Evolutionary conservation across 2,113 vertebrate genomes (phyloP).

Genomic region (Tetrao urogallus): DNA sequence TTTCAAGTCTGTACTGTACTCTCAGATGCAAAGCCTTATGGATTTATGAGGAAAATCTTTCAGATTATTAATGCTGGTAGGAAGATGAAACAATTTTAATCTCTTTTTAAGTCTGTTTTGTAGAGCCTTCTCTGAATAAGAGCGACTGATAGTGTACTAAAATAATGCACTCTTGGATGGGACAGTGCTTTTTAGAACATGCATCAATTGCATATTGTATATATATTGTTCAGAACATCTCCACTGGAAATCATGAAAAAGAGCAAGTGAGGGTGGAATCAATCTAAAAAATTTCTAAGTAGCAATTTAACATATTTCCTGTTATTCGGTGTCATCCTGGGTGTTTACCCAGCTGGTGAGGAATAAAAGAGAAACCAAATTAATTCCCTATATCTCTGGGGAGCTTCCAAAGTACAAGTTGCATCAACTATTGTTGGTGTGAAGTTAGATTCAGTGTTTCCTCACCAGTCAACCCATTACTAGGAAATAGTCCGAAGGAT

Average conservation of each 20-base stretch:
- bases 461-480: not conserved
- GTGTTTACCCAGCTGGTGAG: not conserved
- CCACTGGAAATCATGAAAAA: not conserved
- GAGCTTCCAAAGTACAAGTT: not conserved
- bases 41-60: not conserved
- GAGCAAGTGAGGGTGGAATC: not conserved
- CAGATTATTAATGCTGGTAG: not conserved
- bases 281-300: not conserved
- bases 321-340: not conserved
- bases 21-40: not conserved
- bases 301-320: not conserved
- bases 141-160: not conserved
- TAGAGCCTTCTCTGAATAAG: not conserved
- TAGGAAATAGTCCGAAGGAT: not conserved
- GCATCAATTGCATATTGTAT: not conserved
- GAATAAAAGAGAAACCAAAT: not conserved
- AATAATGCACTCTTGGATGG: not conserved
- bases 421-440: not conserved
- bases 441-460: not conserved
- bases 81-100: not conserved
- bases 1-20: fast-evolving
- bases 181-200: not conserved
- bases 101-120: not conserved
- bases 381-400: not conserved
- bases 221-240: not conserved